Percentiles rank a stretch among this genome's conserved stretches.
phyloP scores from a whole-genome alignment of 2,113 vertebrate species.

The Triplophysa rosa region DNA sequence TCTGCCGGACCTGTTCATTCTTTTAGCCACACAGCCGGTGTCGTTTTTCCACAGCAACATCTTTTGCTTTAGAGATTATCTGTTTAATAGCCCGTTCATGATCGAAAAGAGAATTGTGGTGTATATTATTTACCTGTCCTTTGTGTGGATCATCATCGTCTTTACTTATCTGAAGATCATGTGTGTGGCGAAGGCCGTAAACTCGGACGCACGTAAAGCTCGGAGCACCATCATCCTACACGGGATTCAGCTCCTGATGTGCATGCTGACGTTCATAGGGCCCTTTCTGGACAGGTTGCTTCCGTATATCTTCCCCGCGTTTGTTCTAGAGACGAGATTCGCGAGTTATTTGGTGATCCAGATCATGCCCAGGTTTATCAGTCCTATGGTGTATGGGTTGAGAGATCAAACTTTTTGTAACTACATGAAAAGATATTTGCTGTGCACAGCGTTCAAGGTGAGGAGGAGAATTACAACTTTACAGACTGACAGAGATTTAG shows the following conservation, averaged over 20 bases:
- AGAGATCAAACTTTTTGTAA: constrained; percentile 65
- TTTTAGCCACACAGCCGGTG: constrained; percentile 57
- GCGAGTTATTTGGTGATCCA: constrained; percentile 56
- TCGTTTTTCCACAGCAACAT: constrained; percentile 55
- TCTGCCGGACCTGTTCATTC: constrained; percentile 62
- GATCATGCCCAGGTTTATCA: constrained; percentile 65
- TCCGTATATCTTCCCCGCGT: constrained; percentile 35
- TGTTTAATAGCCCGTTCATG: constrained; percentile 56
- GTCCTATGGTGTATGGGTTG: constrained; percentile 68
- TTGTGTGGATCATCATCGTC: constrained; percentile 61
- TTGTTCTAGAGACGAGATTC: constrained; percentile 54
- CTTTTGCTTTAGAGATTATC: constrained; percentile 39
- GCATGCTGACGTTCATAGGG: constrained; percentile 62
- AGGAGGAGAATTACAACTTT: not conserved
- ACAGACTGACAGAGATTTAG: not conserved
- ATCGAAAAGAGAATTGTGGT: constrained; percentile 52
- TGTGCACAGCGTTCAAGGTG: constrained; percentile 37
- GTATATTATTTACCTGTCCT: constrained; percentile 48
- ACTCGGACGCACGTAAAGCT: constrained; percentile 57
- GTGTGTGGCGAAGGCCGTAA: constrained; percentile 52
- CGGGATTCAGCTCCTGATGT: constrained; percentile 65
- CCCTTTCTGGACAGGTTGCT: constrained; percentile 44
- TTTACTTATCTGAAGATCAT: constrained; percentile 65
- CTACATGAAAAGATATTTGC: constrained; percentile 56
- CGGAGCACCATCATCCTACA: constrained; percentile 69